phyloP scores from a whole-genome alignment of 2,113 vertebrate genomes.

The Dicrurus megarhynchus region DNA sequence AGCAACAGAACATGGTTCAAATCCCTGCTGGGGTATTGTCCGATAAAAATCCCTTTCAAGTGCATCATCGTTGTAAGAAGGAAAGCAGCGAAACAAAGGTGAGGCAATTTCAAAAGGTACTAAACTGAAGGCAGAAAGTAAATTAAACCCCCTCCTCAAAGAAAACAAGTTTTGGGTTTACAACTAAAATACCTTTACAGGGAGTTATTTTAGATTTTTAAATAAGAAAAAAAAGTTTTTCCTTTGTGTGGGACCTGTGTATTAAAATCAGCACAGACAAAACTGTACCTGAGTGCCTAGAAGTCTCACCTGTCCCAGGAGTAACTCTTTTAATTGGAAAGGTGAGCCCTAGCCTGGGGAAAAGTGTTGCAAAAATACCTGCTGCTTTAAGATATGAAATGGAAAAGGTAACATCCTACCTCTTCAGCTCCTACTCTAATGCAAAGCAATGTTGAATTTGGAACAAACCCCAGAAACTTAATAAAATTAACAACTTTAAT shows the following conservation, averaged over 20 bases:
- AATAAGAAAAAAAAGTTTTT: background rate
- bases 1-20: conserved; percentile 12
- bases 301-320: background rate
- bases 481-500: background rate
- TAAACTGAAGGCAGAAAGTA: background rate
- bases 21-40: conserved; percentile 2
- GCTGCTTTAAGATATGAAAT: background rate
- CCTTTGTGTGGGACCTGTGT: background rate
- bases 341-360: background rate
- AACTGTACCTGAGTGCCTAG: background rate
- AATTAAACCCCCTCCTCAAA: background rate
- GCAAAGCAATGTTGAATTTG: background rate
- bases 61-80: background rate
- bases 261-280: background rate
- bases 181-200: background rate
- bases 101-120: background rate
- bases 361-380: background rate
- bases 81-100: background rate
- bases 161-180: background rate
- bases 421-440: background rate
- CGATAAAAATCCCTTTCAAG: background rate
- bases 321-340: background rate
- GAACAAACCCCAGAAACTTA: background rate
- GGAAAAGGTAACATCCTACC: background rate
- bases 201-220: background rate